Evolutionary conservation across 2,888 invertebrate genomes (phyloP).

Genomic region (Zygogramma bicolorata): DNA sequence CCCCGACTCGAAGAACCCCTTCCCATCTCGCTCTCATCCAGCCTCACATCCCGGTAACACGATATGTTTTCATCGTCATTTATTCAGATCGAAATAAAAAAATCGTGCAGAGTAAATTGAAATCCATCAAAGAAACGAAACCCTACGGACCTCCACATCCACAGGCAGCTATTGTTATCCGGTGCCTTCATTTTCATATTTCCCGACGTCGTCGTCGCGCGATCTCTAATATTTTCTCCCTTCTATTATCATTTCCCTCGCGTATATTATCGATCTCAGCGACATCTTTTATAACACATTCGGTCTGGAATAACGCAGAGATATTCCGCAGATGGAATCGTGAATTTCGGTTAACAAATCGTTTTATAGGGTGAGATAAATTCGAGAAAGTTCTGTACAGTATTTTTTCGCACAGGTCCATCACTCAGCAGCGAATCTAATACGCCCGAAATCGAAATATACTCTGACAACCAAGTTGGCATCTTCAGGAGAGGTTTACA

Average conservation of each 20-base stretch:
- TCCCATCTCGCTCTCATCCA: not conserved
- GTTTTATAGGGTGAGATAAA: not conserved
- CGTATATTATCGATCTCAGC: conserved; percentile 66
- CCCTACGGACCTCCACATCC: conserved; percentile 62
- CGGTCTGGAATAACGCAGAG: conserved; percentile 50
- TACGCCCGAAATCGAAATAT: too few relatives aligned
- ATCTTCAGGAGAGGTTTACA: too few relatives aligned
- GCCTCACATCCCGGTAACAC: conserved; percentile 5
- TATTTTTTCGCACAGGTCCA: too few relatives aligned
- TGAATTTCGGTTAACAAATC: not conserved
- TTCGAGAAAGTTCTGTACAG: too few relatives aligned
- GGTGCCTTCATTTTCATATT: conserved; percentile 65
- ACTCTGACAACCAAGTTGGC: too few relatives aligned
- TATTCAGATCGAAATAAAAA: conserved; percentile 32
- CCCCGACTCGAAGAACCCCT: not conserved
- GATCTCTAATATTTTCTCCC: conserved; percentile 54
- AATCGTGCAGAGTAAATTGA: conserved; percentile 63
- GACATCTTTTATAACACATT: conserved; percentile 61
- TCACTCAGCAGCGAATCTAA: too few relatives aligned
- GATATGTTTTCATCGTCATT: conserved; percentile 19
- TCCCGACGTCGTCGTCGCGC: conserved; percentile 44
- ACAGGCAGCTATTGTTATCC: conserved; percentile 63
- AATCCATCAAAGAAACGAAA: conserved; percentile 64
- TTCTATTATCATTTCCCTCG: conserved; percentile 59
- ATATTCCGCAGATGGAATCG: not conserved